Evolutionary conservation across 2,113 vertebrate genomes (phyloP).

Genomic region (Sylvietta virens): DNA sequence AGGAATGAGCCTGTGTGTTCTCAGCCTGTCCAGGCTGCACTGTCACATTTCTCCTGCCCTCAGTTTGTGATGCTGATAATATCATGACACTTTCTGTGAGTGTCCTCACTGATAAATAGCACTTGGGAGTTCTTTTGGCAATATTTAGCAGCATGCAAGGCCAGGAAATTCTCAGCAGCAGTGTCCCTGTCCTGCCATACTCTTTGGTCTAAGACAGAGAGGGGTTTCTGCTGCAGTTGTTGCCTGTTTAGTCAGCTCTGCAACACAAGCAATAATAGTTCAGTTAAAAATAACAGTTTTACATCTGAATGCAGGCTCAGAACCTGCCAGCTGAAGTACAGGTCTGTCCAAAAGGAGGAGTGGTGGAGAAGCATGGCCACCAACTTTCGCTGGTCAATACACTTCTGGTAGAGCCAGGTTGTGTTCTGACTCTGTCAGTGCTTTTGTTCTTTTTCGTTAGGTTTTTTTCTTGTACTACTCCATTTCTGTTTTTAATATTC

Average conservation of each 20-base stretch:
- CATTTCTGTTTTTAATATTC: no score
- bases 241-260: not conserved
- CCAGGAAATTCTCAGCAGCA: not conserved
- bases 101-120: not conserved
- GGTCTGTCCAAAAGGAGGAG: not conserved
- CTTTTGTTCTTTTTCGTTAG: no score
- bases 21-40: not conserved
- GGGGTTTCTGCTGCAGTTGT: not conserved
- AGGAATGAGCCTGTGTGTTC: not conserved
- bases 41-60: rapidly evolving
- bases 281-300: no score
- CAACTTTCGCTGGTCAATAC: not conserved
- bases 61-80: not conserved
- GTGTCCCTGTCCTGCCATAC: not conserved
- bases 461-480: no score
- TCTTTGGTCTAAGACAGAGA: not conserved
- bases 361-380: not conserved
- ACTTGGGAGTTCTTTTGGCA: not conserved
- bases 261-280: not conserved
- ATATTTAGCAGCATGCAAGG: not conserved
- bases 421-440: no score
- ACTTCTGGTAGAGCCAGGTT: not conserved
- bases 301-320: no score
- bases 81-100: not conserved
- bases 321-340: not conserved